Evolutionary conservation across 2,888 invertebrate species (phyloP).

Genomic region (Belgica antarctica): DNA sequence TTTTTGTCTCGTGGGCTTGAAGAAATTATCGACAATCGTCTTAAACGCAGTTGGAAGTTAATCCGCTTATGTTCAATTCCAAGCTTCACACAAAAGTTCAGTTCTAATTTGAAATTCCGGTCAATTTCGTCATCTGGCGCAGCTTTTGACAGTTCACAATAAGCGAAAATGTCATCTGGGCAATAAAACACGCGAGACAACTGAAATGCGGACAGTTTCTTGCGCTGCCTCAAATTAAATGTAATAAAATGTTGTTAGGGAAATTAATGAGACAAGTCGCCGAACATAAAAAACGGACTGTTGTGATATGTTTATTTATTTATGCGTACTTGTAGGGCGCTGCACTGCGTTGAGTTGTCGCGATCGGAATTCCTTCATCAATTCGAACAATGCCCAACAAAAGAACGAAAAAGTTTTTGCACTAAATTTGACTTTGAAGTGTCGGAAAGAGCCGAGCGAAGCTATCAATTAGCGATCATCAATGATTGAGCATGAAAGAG

Average conservation of each 20-base stretch:
- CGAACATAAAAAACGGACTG: neutral
- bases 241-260: conserved; percentile 35
- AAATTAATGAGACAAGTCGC: conserved; percentile 37
- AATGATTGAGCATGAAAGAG: neutral
- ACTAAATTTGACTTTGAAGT: conserved; percentile 8
- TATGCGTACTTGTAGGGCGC: neutral
- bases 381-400: neutral
- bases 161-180: conserved; percentile 29
- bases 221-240: conserved; percentile 11
- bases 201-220: conserved; percentile 39
- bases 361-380: neutral
- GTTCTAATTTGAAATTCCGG: too few relatives aligned
- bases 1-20: conserved; percentile 11
- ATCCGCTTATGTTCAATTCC: conserved; percentile 37
- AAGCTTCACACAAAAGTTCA: neutral
- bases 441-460: neutral
- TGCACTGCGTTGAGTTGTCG: conserved; percentile 3
- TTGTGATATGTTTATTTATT: neutral
- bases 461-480: conserved; percentile 19
- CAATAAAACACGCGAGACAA: conserved; percentile 32
- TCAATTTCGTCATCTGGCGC: neutral
- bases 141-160: neutral
- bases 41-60: conserved; percentile 5
- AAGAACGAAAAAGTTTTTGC: neutral
- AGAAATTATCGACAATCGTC: conserved; percentile 16